phyloP scores from a whole-genome alignment of 2,113 vertebrate species.

The Hyla sarda region DNA sequence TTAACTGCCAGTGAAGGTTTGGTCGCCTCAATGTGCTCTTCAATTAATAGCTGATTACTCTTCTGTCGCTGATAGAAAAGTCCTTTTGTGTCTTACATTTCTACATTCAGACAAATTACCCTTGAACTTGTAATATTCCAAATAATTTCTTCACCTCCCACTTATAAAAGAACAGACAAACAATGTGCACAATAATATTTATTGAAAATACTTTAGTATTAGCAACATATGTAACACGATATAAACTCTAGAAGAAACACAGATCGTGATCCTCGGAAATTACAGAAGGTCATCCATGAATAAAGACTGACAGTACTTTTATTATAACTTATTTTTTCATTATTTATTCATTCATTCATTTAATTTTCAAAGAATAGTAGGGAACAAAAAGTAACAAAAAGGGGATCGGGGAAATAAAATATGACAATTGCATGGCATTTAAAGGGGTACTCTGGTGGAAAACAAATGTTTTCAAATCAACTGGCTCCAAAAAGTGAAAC shows the following conservation, averaged over 20 bases:
- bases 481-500: too few species aligned
- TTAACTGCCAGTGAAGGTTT: constrained; percentile 28
- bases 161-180: neutral
- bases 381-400: too few species aligned
- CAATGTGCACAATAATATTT: neutral
- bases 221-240: neutral
- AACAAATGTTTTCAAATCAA: too few species aligned
- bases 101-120: neutral
- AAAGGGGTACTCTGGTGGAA: too few species aligned
- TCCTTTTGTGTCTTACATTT: constrained; percentile 21
- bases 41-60: constrained; percentile 34
- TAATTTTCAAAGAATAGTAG: too few species aligned
- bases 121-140: neutral
- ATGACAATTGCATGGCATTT: too few species aligned
- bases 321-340: too few species aligned
- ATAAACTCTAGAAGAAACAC: neutral
- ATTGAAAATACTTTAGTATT: neutral
- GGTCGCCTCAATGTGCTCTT: constrained; percentile 7
- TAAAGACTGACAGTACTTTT: neutral
- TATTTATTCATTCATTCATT: too few species aligned
- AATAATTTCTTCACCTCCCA: neutral
- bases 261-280: too few species aligned
- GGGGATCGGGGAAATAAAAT: too few species aligned
- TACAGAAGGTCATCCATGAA: neutral
- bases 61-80: neutral